These are phyloP conservation scores for Diachasma alloeum DNA, from an alignment of 1,140 invertebrate genomes.

Conservation along the genomic window DNA sequence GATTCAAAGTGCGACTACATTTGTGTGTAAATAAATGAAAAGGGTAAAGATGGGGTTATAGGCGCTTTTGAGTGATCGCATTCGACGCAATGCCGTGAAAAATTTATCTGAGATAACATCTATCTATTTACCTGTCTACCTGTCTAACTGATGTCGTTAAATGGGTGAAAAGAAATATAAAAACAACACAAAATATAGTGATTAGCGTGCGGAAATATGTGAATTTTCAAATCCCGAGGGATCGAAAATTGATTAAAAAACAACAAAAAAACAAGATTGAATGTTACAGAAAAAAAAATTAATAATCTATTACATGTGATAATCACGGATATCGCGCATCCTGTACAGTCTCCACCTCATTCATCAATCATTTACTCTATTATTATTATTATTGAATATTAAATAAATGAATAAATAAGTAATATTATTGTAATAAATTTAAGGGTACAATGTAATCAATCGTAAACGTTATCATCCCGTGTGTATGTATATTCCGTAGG, in stretches of 20 bases:
- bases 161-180: constrained; percentile 17
- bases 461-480: constrained; percentile 59
- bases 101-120: constrained; percentile 16
- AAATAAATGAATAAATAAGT: constrained; percentile 42
- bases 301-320: constrained; percentile 66
- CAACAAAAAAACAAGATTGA: constrained; percentile 42
- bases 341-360: constrained; percentile 66
- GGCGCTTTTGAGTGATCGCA: constrained; percentile 25
- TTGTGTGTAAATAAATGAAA: neutral
- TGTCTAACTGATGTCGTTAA: constrained; percentile 32
- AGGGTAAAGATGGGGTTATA: neutral
- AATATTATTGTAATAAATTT: constrained; percentile 63
- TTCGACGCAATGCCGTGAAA: constrained; percentile 22
- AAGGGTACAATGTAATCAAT: constrained; percentile 43
- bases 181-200: constrained; percentile 25
- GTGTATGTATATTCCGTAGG: constrained; percentile 39
- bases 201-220: constrained; percentile 21
- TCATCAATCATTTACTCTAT: constrained; percentile 65
- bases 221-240: constrained; percentile 15
- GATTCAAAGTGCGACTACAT: constrained; percentile 1
- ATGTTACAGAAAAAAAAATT: constrained; percentile 45
- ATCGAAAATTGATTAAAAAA: constrained; percentile 28
- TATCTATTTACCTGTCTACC: constrained; percentile 35
- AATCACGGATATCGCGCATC: constrained; percentile 66
- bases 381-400: constrained; percentile 59